phyloP scores from a whole-genome alignment of 2,888 invertebrate species.

The Melangyna quadrimaculata region DNA sequence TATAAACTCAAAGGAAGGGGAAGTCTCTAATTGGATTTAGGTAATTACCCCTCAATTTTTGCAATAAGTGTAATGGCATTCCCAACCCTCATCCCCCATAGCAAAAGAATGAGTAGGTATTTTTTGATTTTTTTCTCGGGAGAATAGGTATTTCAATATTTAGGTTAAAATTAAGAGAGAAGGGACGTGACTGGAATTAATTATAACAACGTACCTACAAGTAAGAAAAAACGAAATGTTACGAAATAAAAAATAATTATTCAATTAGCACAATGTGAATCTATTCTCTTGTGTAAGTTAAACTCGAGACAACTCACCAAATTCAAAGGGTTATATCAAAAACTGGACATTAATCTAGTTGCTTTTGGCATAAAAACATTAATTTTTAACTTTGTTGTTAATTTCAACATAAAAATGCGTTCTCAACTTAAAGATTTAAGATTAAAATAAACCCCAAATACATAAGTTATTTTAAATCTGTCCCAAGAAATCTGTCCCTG shows the following conservation, averaged over 20 bases:
- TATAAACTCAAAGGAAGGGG: not conserved
- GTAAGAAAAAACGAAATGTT: not conserved
- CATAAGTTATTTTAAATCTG: no score
- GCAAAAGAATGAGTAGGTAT: not conserved
- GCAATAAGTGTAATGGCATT: not conserved
- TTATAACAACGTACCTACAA: not conserved
- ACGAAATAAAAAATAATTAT: not conserved
- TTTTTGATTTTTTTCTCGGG: not conserved
- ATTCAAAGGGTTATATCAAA: no score
- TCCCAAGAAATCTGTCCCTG: no score
- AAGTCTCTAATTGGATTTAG: constrained; percentile 2
- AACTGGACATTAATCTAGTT: no score
- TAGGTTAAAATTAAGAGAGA: not conserved
- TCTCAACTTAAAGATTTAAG: no score
- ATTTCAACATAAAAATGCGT: no score
- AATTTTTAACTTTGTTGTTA: no score
- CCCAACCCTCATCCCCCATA: no score
- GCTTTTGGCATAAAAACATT: no score
- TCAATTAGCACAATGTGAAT: not conserved
- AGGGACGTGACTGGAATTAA: not conserved
- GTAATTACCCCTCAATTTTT: constrained; percentile 3
- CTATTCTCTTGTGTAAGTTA: not conserved
- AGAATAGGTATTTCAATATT: constrained; percentile 7
- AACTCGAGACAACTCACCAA: no score
- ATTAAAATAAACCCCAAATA: no score